Conservation (phyloP, 1,140 invertebrate genomes). For the Sitobion miscanthi region DNA sequence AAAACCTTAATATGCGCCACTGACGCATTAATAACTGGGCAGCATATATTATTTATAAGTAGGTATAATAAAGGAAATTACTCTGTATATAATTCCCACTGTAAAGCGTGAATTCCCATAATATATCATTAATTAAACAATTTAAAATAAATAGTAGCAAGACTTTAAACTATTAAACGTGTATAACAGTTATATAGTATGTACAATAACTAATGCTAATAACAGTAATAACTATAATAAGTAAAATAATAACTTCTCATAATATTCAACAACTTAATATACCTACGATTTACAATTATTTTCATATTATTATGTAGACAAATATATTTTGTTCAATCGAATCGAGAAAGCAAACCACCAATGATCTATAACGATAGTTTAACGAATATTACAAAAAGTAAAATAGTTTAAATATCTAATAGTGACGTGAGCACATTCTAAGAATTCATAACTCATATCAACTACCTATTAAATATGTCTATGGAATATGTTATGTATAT, state of each 20-base stretch:
- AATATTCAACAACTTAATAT: no score
- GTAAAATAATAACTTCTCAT: no score
- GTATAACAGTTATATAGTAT: neutral
- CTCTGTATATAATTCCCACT: neutral
- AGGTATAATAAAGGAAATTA: neutral
- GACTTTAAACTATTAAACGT: neutral
- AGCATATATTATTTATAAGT: neutral
- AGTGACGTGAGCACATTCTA: neutral
- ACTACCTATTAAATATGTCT: neutral
- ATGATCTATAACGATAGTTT: neutral
- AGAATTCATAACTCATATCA: neutral
- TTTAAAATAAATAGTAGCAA: constrained; percentile 1
- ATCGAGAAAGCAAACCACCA: neutral
- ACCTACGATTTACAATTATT: neutral
- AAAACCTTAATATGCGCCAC: no score
- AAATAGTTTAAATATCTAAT: constrained; percentile 1
- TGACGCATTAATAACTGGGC: neutral
- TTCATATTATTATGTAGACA: neutral
- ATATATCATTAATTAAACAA: neutral
- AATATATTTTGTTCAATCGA: neutral
- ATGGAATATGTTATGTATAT: neutral
- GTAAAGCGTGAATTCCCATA: neutral
- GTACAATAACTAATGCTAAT: neutral
- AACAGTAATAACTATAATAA: no score
- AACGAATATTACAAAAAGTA: neutral